A percentile compares a stretch with the other conserved stretches of the same genome.
phyloP scores from a whole-genome alignment of 2,113 vertebrate genomes.

The Bufo bufo region DNA sequence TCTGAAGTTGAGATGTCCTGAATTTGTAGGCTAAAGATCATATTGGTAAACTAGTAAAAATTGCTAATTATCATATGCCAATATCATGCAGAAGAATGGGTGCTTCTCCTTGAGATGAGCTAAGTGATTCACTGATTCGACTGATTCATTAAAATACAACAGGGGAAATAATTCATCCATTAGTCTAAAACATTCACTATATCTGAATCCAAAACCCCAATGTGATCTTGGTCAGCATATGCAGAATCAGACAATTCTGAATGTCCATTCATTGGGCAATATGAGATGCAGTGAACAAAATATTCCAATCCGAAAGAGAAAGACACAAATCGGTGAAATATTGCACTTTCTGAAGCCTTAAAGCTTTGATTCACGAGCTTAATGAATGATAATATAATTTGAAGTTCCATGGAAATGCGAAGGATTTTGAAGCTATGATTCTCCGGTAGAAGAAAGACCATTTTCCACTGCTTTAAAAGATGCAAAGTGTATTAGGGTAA shows the following conservation, averaged over 20 bases:
- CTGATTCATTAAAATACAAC: too few species aligned
- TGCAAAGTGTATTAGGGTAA: slow-evolving; percentile 51
- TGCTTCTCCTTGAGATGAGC: too few species aligned
- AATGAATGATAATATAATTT: slow-evolving; percentile 56
- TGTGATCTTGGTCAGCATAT: too few species aligned
- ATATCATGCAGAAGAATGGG: too few species aligned
- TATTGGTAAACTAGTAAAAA: too few species aligned
- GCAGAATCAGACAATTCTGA: background rate
- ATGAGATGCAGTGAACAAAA: background rate
- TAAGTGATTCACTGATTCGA: too few species aligned
- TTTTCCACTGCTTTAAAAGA: slow-evolving; percentile 31
- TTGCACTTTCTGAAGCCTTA: background rate
- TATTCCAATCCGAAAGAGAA: background rate
- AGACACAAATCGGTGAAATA: background rate
- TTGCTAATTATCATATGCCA: too few species aligned
- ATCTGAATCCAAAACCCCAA: background rate
- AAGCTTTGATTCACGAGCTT: slow-evolving; percentile 45
- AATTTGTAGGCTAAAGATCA: too few species aligned
- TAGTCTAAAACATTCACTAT: background rate
- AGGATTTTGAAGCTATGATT: slow-evolving; percentile 13
- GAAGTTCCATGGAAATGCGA: slow-evolving; percentile 23
- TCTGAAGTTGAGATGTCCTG: too few species aligned
- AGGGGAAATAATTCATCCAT: background rate
- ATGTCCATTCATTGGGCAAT: background rate
- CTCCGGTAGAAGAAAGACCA: slow-evolving; percentile 16